Percentiles rank a stretch among this genome's conserved stretches.
Evolutionary conservation across 2,797 vertebrate species (phyloP).

Genomic region (Zenarchopterus dispar): DNA sequence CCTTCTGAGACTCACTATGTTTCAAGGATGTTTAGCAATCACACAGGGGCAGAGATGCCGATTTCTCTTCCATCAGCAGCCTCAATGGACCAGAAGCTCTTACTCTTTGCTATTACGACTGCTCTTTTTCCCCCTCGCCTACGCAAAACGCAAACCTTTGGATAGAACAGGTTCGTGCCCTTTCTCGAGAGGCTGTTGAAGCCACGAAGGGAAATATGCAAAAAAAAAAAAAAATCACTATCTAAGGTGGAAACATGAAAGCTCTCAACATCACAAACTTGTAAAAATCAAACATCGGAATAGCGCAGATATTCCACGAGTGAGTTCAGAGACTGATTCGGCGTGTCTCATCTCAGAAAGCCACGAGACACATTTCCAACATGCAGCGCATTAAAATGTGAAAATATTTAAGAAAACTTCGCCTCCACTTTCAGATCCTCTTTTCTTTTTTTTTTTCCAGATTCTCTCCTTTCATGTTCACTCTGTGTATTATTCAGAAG

Average conservation of each 20-base stretch:
- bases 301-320: slow-evolving; percentile 6
- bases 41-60: slow-evolving; percentile 43
- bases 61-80: slow-evolving; percentile 49
- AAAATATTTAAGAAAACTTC: slow-evolving; percentile 1
- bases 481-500: slow-evolving; percentile 57
- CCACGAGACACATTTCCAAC: slow-evolving; percentile 14
- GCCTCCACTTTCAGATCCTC: slow-evolving; percentile 31
- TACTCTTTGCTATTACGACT: slow-evolving; percentile 54
- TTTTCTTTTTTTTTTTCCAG: too few relatives aligned
- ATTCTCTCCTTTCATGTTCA: slow-evolving; percentile 37
- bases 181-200: slow-evolving; percentile 48
- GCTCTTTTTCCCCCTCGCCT: slow-evolving; percentile 36
- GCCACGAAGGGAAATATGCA: slow-evolving; percentile 53
- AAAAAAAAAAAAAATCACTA: slow-evolving; percentile 42
- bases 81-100: slow-evolving; percentile 59
- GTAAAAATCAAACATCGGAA: slow-evolving; percentile 17
- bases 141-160: slow-evolving; percentile 55
- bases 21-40: slow-evolving; percentile 60
- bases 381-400: slow-evolving; percentile 5
- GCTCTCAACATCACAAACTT: slow-evolving; percentile 8
- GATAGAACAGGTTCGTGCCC: slow-evolving; percentile 50
- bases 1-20: slow-evolving; percentile 35
- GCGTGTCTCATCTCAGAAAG: slow-evolving; percentile 6
- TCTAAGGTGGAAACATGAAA: slow-evolving; percentile 45
- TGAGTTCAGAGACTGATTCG: slow-evolving; percentile 19